Conservation (phyloP, 2,113 vertebrate genomes). For the Cricetomys ansorgei region DNA sequence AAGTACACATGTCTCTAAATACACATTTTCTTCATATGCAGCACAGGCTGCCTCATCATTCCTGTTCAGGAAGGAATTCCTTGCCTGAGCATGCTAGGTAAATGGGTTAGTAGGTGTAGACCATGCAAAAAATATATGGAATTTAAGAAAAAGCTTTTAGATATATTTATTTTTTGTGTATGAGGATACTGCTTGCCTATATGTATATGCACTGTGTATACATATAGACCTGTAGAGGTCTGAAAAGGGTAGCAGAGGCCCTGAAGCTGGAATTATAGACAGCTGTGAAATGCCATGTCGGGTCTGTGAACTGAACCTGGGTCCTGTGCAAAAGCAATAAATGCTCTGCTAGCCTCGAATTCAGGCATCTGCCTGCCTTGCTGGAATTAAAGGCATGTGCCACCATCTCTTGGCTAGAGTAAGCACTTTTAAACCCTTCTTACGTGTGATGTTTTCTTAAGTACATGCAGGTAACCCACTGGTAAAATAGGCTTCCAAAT, state of each 20-base stretch:
- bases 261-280: background rate
- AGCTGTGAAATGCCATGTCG: background rate
- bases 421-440: background rate
- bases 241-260: background rate
- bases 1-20: background rate
- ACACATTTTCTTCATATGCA: background rate
- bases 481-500: background rate
- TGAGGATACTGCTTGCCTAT: background rate
- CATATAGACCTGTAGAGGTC: background rate
- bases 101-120: background rate
- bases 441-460: background rate
- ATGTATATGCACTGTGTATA: background rate
- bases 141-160: too few species aligned
- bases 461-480: background rate
- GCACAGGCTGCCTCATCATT: background rate
- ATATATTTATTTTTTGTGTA: background rate
- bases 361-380: too few species aligned
- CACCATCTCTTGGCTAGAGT: too few species aligned
- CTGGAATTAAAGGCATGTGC: too few species aligned
- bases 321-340: background rate
- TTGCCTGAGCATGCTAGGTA: background rate
- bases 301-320: background rate
- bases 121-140: background rate
- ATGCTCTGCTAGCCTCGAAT: too few species aligned
- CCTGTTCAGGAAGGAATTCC: background rate